These are phyloP conservation scores for Rhabdophis nuchalis DNA, from an alignment of 2,797 vertebrate genomes.

Conservation along the genomic window DNA sequence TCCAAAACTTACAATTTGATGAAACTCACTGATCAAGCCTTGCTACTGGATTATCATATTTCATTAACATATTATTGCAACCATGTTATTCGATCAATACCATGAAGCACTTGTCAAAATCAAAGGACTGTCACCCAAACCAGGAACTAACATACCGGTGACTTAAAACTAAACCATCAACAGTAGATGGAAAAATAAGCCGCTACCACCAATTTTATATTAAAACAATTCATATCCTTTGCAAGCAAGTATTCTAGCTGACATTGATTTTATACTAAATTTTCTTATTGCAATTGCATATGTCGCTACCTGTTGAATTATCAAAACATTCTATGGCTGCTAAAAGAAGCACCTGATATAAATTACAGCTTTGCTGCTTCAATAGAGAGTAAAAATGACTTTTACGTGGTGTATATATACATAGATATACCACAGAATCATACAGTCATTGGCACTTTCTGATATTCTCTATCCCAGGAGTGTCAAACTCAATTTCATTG, in stretches of 20 bases:
- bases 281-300: background rate
- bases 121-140: background rate
- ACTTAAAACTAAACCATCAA: background rate
- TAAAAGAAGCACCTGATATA: background rate
- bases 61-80: background rate
- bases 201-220: background rate
- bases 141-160: background rate
- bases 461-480: background rate
- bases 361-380: background rate
- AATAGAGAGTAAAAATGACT: background rate
- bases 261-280: background rate
- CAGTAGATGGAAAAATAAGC: background rate
- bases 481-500: no score
- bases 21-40: background rate
- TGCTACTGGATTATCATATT: background rate
- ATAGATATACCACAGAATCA: background rate
- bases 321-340: background rate
- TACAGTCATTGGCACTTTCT: background rate
- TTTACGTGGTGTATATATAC: background rate
- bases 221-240: background rate
- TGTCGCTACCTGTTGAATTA: background rate
- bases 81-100: background rate
- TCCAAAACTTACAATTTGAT: background rate
- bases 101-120: background rate
- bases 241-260: background rate